Evolutionary conservation across 2,888 invertebrate species (phyloP), one percentile per base, ranked within the genome.

Genomic region (Aleiodes testaceus): DNA sequence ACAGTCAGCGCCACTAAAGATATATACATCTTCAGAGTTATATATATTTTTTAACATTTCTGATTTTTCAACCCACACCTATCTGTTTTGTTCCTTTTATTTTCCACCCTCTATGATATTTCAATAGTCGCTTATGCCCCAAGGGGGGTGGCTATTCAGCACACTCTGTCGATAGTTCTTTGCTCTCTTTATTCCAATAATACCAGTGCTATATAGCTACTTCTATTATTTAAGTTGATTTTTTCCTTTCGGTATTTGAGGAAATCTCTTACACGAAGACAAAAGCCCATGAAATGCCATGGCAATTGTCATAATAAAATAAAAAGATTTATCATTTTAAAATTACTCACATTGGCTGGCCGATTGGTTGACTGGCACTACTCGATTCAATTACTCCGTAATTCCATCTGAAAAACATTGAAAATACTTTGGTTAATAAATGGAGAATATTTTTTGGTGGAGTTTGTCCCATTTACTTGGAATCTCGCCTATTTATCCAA

Each of bases 81-180:
- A 71, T 73, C 74, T 72, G 72, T 74, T 69, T 74, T 73, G 78
- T 77, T 76, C 73, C 79, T 74, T 72, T 78, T 79, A 74, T 77
- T 36, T 63, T 78, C 72, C 78, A 70, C 77, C 73, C 75, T 75
- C 76, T 79, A 76, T 75, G 36, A 26, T 3, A 36, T 36, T 36
- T 36, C 36, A 16, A 30, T 16, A 49, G 22, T n/a, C 26, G 30
- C 30, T 47, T 30, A 26, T 49, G 18, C 26, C 47, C 30, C 11
- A 26, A n/a, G n/a, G n/a, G 49, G 64, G 64, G 47, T 64, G 64
- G 49, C 64, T 64, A 14, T 64, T 64, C 64, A 64, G 44, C 26
- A 22, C 26, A 45, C 49, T 7, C 47, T 49, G 26, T 64, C 49
- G 26, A 64, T 64, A 22, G 64, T 36, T 36, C 36, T 36, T 36